A percentile compares a stretch with the other conserved stretches of the same genome.
Conservation (phyloP, 2,113 vertebrate species). For the Rissa tridactyla region DNA sequence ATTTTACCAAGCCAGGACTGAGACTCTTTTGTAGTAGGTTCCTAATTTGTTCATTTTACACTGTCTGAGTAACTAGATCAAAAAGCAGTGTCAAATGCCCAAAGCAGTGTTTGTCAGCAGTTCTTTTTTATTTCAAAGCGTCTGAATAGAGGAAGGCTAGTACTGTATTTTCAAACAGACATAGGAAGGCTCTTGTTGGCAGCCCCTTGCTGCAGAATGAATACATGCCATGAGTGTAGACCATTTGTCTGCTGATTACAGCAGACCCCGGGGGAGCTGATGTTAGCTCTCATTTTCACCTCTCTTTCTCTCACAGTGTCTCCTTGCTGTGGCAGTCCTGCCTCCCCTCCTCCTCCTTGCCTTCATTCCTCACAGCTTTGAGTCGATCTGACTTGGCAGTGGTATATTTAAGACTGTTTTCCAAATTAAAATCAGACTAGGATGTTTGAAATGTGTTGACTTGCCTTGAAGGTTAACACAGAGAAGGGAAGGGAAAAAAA, state of each 20-base stretch:
- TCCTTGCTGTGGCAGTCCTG: constrained; percentile 34
- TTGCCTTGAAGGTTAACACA: constrained; percentile 59
- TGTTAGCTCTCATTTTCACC: constrained; percentile 75
- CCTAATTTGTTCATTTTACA: constrained; percentile 77
- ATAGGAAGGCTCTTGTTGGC: constrained; percentile 62
- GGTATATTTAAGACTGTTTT: constrained; percentile 65
- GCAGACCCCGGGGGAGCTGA: constrained; percentile 69
- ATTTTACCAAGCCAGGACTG: constrained; percentile 24
- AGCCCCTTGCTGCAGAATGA: constrained; percentile 73
- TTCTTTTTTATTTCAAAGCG: constrained; percentile 67
- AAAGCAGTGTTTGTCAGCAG: constrained; percentile 78
- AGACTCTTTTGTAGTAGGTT: constrained; percentile 67
- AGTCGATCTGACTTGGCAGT: constrained; percentile 31
- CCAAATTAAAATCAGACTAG: constrained; percentile 64
- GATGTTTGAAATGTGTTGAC: constrained; percentile 61
- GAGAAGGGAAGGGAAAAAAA: neutral
- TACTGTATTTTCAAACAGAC: constrained; percentile 73
- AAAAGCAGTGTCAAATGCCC: constrained; percentile 75
- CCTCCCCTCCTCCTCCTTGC: constrained; percentile 5
- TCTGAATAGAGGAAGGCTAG: constrained; percentile 62
- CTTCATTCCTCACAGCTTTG: constrained; percentile 1
- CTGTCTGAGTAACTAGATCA: constrained; percentile 72
- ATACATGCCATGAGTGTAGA: constrained; percentile 62
- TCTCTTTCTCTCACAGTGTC: constrained; percentile 63
- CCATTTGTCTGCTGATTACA: constrained; percentile 75